These are phyloP conservation scores for Myripristis murdjan DNA, from an alignment of 2,797 vertebrate genomes.

Conservation along the genomic window DNA sequence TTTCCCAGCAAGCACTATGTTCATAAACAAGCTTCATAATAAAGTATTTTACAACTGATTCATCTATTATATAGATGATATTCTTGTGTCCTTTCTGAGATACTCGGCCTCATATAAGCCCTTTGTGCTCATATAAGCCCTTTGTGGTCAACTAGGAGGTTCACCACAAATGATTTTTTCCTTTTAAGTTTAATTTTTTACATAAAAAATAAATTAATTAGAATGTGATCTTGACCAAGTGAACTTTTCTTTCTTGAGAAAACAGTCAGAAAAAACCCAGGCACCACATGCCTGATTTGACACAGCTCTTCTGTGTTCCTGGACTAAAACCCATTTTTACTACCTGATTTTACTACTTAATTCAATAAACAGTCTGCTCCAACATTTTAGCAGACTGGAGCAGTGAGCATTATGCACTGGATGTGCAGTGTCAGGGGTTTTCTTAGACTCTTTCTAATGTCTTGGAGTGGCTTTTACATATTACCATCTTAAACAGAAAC, in stretches of 20 bases:
- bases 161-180: constrained; percentile 3
- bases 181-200: neutral
- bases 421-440: constrained; percentile 49
- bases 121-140: neutral
- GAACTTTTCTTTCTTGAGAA: constrained; percentile 11
- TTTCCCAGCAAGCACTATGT: neutral
- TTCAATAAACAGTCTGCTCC: constrained; percentile 50
- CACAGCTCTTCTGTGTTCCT: constrained; percentile 16
- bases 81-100: neutral
- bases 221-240: neutral
- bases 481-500: constrained; percentile 48
- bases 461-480: constrained; percentile 36
- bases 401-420: constrained; percentile 28
- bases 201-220: neutral
- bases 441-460: constrained; percentile 25
- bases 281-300: constrained; percentile 33
- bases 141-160: neutral
- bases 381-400: constrained; percentile 40
- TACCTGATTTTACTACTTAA: constrained; percentile 54
- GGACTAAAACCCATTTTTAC: constrained; percentile 32
- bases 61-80: neutral
- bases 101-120: neutral
- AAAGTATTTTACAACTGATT: neutral
- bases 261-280: constrained; percentile 13
- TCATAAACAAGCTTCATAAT: neutral